These are phyloP conservation scores for Cerastoderma edule DNA, from an alignment of 2,888 invertebrate genomes.

Conservation along the genomic window DNA sequence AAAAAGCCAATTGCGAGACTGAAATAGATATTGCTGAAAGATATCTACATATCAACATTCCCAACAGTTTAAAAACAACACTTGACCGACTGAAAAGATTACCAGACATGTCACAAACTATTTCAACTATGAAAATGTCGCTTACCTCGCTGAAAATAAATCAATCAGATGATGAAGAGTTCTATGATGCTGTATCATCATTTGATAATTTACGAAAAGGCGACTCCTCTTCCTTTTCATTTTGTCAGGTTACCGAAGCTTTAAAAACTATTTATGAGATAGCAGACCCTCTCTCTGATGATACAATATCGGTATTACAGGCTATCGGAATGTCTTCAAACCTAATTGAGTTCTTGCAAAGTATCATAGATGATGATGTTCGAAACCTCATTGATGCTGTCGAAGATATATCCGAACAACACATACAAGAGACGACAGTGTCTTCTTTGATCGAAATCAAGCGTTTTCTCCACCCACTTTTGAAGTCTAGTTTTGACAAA, in stretches of 20 bases:
- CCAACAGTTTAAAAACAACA: background rate
- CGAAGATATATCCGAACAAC: conserved; percentile 70
- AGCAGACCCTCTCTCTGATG: conserved; percentile 20
- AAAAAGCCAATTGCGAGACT: conserved; percentile 1
- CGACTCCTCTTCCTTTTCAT: conserved; percentile 14
- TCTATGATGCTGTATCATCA: conserved; percentile 41
- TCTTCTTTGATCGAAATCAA: conserved; percentile 66
- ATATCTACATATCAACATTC: background rate
- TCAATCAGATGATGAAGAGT: conserved; percentile 21
- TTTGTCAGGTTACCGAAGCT: conserved; percentile 33
- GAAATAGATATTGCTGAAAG: conserved; percentile 31
- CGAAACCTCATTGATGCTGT: conserved; percentile 72
- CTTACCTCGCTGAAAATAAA: conserved; percentile 19
- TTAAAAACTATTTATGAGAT: conserved; percentile 39
- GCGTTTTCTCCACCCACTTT: conserved; percentile 58
- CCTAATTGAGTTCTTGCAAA: conserved; percentile 59
- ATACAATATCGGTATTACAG: conserved; percentile 27
- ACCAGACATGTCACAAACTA: conserved; percentile 11
- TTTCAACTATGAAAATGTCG: conserved; percentile 17
- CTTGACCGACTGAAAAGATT: conserved; percentile 13
- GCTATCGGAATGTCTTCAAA: conserved; percentile 26
- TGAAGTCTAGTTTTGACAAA: conserved; percentile 28
- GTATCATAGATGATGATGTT: conserved; percentile 64
- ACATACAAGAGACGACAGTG: conserved; percentile 67
- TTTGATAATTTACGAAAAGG: conserved; percentile 37